These are phyloP conservation scores for Onthophagus sagittarius DNA, from an alignment of 2,888 invertebrate species.

Conservation along the genomic window DNA sequence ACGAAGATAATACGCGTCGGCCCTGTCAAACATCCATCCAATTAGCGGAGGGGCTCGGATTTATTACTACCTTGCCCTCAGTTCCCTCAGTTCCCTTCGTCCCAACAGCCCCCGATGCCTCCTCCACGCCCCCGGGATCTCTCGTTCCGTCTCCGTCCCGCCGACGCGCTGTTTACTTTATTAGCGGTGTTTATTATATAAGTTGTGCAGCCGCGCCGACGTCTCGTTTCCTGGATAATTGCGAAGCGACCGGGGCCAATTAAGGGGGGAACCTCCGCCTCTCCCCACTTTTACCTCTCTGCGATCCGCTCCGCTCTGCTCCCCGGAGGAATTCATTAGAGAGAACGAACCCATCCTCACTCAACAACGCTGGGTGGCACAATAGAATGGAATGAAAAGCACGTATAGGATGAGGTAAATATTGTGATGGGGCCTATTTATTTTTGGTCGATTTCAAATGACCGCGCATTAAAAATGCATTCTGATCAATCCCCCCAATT, in stretches of 20 bases:
- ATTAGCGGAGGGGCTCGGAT: conserved; percentile 46
- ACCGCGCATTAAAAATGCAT: background rate
- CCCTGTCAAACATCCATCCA: conserved; percentile 49
- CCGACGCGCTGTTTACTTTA: conserved; percentile 41
- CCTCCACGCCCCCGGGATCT: conserved; percentile 15
- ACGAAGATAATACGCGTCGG: conserved; percentile 30
- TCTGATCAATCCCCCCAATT: conserved; percentile 1
- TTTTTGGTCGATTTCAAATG: background rate
- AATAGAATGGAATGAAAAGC: background rate
- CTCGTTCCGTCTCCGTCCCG: conserved; percentile 12
- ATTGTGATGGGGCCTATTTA: background rate
- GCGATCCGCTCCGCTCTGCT: background rate
- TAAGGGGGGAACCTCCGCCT: conserved; percentile 33
- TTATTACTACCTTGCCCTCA: conserved; percentile 39
- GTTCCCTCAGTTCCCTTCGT: background rate
- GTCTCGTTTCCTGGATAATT: conserved; percentile 39
- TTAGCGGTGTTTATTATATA: conserved; percentile 44
- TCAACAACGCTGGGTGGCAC: background rate
- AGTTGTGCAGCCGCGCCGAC: conserved; percentile 36
- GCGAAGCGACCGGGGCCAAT: conserved; percentile 41
- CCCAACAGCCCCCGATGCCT: background rate
- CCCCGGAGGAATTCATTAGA: conserved; percentile 36
- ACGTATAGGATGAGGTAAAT: background rate
- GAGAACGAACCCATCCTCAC: conserved; percentile 13
- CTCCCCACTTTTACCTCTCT: conserved; percentile 15